Conservation (phyloP, 2,888 invertebrate genomes). For the Drosophila helvetica region DNA sequence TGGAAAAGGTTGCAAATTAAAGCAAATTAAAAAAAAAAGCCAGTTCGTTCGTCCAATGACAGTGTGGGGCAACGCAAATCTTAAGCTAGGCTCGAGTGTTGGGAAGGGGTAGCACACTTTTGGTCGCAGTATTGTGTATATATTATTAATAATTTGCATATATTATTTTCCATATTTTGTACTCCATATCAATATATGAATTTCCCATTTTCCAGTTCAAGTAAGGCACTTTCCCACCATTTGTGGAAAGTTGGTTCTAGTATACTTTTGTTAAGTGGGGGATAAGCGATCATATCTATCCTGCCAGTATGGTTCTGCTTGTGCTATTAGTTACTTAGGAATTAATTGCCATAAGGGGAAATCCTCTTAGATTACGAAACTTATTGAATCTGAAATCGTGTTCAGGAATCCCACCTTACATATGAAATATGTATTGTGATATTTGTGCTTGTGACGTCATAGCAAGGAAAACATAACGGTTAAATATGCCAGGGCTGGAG, state of each 20-base stretch:
- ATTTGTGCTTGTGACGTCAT: neutral
- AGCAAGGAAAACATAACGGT: neutral
- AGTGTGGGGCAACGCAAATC: neutral
- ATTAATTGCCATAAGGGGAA: neutral
- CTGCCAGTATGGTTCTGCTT: neutral
- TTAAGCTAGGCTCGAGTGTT: neutral
- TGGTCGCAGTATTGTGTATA: neutral
- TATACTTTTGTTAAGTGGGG: too few relatives aligned
- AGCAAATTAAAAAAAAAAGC: neutral
- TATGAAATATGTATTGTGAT: neutral
- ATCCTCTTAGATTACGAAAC: too few relatives aligned
- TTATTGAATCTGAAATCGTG: neutral
- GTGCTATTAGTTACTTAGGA: too few relatives aligned
- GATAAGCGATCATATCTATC: too few relatives aligned
- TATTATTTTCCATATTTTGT: too few relatives aligned
- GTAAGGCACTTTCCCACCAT: too few relatives aligned
- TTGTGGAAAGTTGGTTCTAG: too few relatives aligned
- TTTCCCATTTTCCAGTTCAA: too few relatives aligned
- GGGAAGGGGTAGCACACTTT: neutral
- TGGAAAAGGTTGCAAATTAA: neutral
- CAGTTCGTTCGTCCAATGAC: neutral
- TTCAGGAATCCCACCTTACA: neutral
- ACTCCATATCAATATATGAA: too few relatives aligned
- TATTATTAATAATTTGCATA: neutral
- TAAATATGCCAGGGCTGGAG: neutral